Evolutionary conservation across 1,140 invertebrate species (phyloP), one percentile per base, ranked within the genome.

Genomic region (Polypedilum vanderplanki): DNA sequence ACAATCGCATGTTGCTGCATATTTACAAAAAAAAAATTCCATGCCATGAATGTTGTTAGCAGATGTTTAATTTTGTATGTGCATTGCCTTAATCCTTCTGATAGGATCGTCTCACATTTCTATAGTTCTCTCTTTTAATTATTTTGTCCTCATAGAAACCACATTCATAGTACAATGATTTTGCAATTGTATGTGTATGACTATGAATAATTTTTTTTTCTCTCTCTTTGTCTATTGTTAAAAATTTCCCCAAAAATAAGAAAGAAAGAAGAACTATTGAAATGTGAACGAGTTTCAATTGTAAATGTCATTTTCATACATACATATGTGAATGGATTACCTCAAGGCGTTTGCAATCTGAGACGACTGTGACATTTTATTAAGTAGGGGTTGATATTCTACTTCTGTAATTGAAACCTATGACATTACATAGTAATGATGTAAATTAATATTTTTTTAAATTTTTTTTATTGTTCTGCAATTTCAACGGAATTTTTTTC

Each of bases 1-100:
- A 12, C 10, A 46, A 4, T 57, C 3, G 46, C n/a, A 57, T 57
- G 24, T 57, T n/a, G 15, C n/a, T 57, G 46, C 12, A 33, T 33
- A 33, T 33, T 33, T 33, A 33, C 24, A 33, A 33, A n/a, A n/a
- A n/a, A n/a, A n/a, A n/a, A n/a, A 33, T 33, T 33, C 24, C 24
- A 5, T 33, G 24, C 24, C 24, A 5, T 33, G 24, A 1, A 33
- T 33, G 10, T 57, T n/a, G 46, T 57, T 15, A 57, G 46, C 46
- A 57, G 46, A 57, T 57, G 46, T 57, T 57, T n/a, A 57, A 57
- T 57, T 57, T 57, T 57, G n/a, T n/a, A n/a, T n/a, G n/a, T 57
- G 12, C 46, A 57, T 15, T 57, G 46, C n/a, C 12, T 57, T 57
- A 57, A 57, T 57, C 46, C 46, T 57, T 57, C 46, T 57, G 46